Evolutionary conservation across 1,140 invertebrate genomes (phyloP).

Genomic region (Hylaeus volcanicus): DNA sequence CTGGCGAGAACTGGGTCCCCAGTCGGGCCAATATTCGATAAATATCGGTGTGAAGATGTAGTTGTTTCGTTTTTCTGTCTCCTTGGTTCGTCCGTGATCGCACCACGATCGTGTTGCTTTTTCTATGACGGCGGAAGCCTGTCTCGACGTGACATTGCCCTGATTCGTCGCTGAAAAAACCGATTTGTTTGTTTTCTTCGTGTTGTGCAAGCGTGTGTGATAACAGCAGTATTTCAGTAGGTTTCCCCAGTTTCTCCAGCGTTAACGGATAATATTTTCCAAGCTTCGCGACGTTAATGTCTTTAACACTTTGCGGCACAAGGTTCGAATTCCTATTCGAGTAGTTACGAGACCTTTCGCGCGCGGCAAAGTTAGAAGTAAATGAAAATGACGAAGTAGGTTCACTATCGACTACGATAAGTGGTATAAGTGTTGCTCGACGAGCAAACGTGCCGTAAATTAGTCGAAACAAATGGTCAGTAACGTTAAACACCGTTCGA

Average conservation of each 20-base stretch:
- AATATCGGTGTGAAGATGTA: slow-evolving; percentile 76
- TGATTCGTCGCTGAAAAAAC: not conserved
- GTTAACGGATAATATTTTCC: not conserved
- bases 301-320: too few species aligned
- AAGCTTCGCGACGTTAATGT: too few species aligned
- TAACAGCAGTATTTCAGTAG: not conserved
- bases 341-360: too few species aligned
- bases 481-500: too few species aligned
- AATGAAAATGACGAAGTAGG: too few species aligned
- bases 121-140: not conserved
- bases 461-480: too few species aligned
- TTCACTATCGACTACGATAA: too few species aligned
- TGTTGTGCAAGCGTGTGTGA: not conserved
- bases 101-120: slow-evolving; percentile 12
- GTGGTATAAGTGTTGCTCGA: too few species aligned
- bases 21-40: slow-evolving; percentile 80
- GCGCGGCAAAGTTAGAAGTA: too few species aligned
- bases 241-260: not conserved
- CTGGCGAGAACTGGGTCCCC: slow-evolving; percentile 77
- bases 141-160: slow-evolving; percentile 26
- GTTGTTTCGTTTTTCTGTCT: slow-evolving; percentile 31
- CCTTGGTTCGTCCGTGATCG: slow-evolving; percentile 21
- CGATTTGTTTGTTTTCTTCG: not conserved
- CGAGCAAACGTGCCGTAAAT: too few species aligned
- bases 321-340: too few species aligned